Base-by-base conservation (phyloP, 2,113 vertebrate genomes). In the Neodon shergylaensis region DNA sequence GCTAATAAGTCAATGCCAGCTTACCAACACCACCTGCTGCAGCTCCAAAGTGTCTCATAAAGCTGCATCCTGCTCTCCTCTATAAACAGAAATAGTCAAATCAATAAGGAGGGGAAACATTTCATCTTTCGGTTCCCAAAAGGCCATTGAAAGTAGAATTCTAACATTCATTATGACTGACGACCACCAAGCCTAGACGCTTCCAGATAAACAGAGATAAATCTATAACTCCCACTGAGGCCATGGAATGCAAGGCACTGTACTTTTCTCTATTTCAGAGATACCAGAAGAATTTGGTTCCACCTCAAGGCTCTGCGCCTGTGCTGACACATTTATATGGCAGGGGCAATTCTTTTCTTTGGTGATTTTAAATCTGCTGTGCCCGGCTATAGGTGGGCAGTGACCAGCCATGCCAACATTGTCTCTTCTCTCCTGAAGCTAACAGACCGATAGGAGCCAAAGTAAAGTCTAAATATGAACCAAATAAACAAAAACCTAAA, bases 1-100 rank as follows among this genome's bases (percentile, higher is more conserved):
- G 12, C 31, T 91, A 78, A 94, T 95, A 90, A 92, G 83, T 89
- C 73, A 95, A 54, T 88, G 90, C 49, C 39, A 85, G 65, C 11
- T 95, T 68, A 70, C 26, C 7, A 4, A 65, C 47, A 79, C 36
- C 33, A 68, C 36, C 33, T 24, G 26, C n/a, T 91, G 24, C 47
- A 76, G 12, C 47, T 79, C 36, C 88, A 74, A 90, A 76, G n/a
- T 44, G 19, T 73, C 91, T 89, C 66, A 36, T 3, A 47, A 83
- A n/a, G 54, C 74, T 83, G 86, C 87, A 1, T 7, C 58, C 88
- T 84, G 4, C 78, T 81, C 19, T 39, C 42, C 10, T 94, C 70
- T 82, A 54, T 22, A 54, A 93, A 88, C 58, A 94, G n/a, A 96
- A 95, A 89, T n/a, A 83, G 28, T 24, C 73, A 94, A 77, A 86